Percentiles rank a stretch among this genome's conserved stretches.
These are phyloP conservation scores for Aphrophora alni DNA, from an alignment of 2,888 invertebrate species.

Conservation along the genomic window DNA sequence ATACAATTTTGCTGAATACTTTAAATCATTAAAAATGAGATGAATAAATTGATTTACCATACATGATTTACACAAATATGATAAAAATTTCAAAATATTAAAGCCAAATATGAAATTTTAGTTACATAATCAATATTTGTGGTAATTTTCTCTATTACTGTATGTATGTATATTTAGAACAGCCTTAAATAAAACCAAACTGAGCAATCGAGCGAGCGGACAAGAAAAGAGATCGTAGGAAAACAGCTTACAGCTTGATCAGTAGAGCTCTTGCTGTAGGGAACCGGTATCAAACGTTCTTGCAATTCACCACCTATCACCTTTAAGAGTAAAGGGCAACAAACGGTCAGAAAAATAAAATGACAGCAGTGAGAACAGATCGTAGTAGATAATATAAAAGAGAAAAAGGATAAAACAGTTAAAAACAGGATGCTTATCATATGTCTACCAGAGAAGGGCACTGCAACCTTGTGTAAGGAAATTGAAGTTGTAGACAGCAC, in stretches of 20 bases:
- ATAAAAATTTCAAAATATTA: not conserved
- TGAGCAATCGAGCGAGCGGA: constrained; percentile 51
- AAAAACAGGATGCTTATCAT: not conserved
- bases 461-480: not conserved
- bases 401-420: constrained; percentile 35
- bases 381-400: constrained; percentile 46
- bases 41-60: not conserved
- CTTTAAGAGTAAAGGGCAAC: constrained; percentile 93
- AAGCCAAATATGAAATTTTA: not conserved
- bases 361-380: constrained; percentile 48
- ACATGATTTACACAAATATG: not conserved
- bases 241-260: constrained; percentile 99
- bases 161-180: constrained; percentile 29
- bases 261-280: constrained; percentile 99
- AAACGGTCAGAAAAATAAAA: constrained; percentile 56
- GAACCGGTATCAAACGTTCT: constrained; percentile 99
- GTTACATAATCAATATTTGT: not conserved
- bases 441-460: not conserved
- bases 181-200: constrained; percentile 42
- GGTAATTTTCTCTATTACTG: too few relatives aligned
- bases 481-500: not conserved
- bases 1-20: not conserved
- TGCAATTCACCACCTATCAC: constrained; percentile 99
- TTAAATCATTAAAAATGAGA: not conserved
- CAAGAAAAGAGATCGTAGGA: constrained; percentile 54